phyloP scores from a whole-genome alignment of 1,140 invertebrate genomes.

The Drosophila miranda region DNA sequence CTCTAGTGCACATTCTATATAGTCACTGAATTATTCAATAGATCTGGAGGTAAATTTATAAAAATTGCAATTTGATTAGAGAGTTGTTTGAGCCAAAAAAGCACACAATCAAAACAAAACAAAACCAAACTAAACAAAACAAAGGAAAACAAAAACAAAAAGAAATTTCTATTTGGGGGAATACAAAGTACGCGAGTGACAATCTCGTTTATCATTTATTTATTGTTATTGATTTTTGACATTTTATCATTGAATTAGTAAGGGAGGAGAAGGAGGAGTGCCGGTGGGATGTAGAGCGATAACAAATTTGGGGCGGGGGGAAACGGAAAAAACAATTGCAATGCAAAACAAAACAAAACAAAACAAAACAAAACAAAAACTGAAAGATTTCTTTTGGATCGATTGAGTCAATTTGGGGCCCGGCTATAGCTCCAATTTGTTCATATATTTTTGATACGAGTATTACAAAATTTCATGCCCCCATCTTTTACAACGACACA shows the following conservation, averaged over 20 bases:
- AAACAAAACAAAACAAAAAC: not conserved
- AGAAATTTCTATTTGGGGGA: constrained; percentile 40
- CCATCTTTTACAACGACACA: constrained; percentile 14
- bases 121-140: constrained; percentile 24
- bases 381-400: constrained; percentile 23
- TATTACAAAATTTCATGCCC: constrained; percentile 37
- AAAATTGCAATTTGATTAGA: constrained; percentile 77
- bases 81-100: constrained; percentile 29
- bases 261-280: constrained; percentile 14
- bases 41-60: constrained; percentile 67
- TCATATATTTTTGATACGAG: constrained; percentile 15
- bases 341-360: constrained; percentile 22
- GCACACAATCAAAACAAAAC: constrained; percentile 31
- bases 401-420: constrained; percentile 24
- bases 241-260: constrained; percentile 79
- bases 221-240: constrained; percentile 81
- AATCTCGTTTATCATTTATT: constrained; percentile 78
- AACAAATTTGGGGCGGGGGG: constrained; percentile 12
- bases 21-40: constrained; percentile 54
- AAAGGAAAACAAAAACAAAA: not conserved
- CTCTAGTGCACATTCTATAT: constrained; percentile 18
- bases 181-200: constrained; percentile 70
- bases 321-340: constrained; percentile 42
- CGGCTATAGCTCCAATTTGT: constrained; percentile 30
- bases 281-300: constrained; percentile 9